Percentiles rank a stretch among this genome's conserved stretches.
phyloP scores from a whole-genome alignment of 2,113 vertebrate genomes.

The Erythrolamprus reginae region DNA sequence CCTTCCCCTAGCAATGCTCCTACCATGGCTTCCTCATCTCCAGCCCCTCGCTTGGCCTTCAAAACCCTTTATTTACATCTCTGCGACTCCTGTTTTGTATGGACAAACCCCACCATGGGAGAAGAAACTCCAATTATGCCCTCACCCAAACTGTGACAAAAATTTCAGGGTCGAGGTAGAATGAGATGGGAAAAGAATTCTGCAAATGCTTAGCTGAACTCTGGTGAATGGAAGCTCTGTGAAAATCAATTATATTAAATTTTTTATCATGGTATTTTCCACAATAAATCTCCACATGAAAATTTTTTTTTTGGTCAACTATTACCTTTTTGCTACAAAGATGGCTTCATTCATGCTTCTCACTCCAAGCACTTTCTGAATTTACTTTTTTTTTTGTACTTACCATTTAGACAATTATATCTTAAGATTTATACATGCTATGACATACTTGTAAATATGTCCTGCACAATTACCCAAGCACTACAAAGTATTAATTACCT shows the following conservation, averaged over 20 bases:
- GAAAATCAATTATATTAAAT: conserved; percentile 70
- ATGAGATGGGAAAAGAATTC: conserved; percentile 29
- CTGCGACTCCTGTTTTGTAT: neutral
- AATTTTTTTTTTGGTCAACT: conserved; percentile 65
- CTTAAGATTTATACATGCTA: conserved; percentile 62
- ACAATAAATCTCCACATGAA: conserved; percentile 67
- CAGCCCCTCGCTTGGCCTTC: neutral
- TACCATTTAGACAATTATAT: conserved; percentile 77
- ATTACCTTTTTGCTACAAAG: conserved; percentile 72
- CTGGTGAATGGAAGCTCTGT: conserved; percentile 77
- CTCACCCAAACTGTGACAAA: conserved; percentile 31
- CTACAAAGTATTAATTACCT: conserved; percentile 93
- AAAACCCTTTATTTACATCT: neutral
- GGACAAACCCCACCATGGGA: conserved; percentile 7
- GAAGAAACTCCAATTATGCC: neutral
- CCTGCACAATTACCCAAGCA: conserved; percentile 74
- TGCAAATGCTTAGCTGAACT: conserved; percentile 61
- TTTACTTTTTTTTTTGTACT: conserved; percentile 74
- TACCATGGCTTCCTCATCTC: conserved; percentile 44
- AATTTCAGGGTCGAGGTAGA: conserved; percentile 33
- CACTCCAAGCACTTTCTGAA: conserved; percentile 63
- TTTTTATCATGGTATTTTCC: conserved; percentile 64
- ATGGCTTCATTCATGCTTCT: conserved; percentile 75
- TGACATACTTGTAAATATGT: conserved; percentile 65
- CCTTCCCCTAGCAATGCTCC: conserved; percentile 45